Conservation (phyloP, 2,797 vertebrate genomes). For the Hypotaenidia okinawae region DNA sequence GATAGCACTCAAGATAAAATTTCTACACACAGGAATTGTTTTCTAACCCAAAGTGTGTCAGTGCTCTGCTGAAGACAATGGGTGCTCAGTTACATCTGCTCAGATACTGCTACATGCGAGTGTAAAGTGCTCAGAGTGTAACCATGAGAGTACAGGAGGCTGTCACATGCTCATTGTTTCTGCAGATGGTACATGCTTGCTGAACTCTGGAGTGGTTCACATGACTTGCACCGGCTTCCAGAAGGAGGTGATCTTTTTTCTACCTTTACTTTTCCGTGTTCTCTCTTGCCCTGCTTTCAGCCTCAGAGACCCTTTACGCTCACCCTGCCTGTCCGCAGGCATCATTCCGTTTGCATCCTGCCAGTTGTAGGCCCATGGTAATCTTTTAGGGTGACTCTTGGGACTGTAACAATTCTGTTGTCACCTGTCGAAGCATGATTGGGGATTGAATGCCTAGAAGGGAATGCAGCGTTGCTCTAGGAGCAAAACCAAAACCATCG, state of each 20-base stretch:
- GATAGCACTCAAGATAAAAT: background rate
- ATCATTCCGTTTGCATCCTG: background rate
- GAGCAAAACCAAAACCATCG: background rate
- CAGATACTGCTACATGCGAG: background rate
- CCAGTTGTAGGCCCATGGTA: background rate
- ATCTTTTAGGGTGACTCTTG: background rate
- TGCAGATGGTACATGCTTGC: conserved; percentile 91
- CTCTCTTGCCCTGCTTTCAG: background rate
- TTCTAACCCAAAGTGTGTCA: background rate
- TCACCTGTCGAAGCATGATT: background rate
- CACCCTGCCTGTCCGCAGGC: background rate
- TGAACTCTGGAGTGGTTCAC: conserved; percentile 90
- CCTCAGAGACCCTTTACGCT: background rate
- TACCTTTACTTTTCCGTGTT: background rate
- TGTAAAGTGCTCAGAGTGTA: rapidly evolving
- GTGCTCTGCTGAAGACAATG: background rate
- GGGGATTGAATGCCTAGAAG: background rate
- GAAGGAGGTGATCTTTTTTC: conserved; percentile 85
- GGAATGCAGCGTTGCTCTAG: background rate
- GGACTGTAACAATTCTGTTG: background rate
- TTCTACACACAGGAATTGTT: background rate
- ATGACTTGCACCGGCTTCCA: conserved; percentile 92
- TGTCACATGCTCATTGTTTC: background rate
- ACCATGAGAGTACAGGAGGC: background rate
- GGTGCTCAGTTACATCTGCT: background rate